Conservation (phyloP, 2,113 vertebrate species). For the Machaerirhynchus nigripectus region DNA sequence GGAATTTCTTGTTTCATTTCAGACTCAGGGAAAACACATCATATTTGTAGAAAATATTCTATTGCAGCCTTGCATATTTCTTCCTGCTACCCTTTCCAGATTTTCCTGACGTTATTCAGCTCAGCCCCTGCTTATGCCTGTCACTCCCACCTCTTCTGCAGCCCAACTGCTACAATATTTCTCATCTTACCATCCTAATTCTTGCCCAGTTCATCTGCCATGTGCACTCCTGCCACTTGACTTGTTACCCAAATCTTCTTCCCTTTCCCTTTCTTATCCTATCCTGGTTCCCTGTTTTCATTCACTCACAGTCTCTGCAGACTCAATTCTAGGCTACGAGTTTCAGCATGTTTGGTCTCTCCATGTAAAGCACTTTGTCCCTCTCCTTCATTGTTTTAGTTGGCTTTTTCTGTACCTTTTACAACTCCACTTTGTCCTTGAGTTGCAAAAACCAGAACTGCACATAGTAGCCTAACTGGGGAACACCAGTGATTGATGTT, state of each 20-base stretch:
- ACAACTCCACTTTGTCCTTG: not conserved
- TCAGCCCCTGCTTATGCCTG: not conserved
- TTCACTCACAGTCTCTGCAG: not conserved
- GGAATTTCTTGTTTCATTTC: not conserved
- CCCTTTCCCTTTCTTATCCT: not conserved
- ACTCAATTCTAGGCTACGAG: not conserved
- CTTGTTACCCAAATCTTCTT: not conserved
- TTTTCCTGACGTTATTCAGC: not conserved
- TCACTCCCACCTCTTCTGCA: not conserved
- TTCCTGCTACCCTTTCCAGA: not conserved
- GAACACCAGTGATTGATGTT: not conserved
- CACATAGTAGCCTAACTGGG: not conserved
- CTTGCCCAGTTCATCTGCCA: not conserved
- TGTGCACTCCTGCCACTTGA: not conserved
- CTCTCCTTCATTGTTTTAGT: not conserved
- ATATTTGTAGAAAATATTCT: not conserved
- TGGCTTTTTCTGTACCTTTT: not conserved
- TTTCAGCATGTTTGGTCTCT: not conserved
- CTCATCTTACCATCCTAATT: not conserved
- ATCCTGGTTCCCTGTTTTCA: not conserved
- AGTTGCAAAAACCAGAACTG: not conserved
- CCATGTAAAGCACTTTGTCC: not conserved
- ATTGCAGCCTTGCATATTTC: not conserved
- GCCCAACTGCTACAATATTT: not conserved
- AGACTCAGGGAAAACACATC: not conserved